Conservation (phyloP, 2,888 invertebrate genomes). For the Lamellibrachia satsuma region DNA sequence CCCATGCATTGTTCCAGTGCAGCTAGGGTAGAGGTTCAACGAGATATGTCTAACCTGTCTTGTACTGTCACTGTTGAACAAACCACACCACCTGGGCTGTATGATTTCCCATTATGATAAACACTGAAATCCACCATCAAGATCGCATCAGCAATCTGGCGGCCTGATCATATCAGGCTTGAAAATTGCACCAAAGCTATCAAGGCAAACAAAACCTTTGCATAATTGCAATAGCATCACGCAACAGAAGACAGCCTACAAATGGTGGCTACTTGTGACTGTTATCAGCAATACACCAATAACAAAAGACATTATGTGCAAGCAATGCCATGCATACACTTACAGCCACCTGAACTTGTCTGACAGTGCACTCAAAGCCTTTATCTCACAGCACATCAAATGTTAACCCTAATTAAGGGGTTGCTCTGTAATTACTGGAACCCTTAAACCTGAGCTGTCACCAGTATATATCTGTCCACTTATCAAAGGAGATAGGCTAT, state of each 20-base stretch:
- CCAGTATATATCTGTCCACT: not conserved
- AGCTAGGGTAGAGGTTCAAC: not conserved
- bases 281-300: not conserved
- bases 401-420: conserved; percentile 13
- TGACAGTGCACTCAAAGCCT: not conserved
- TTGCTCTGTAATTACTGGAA: not conserved
- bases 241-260: not conserved
- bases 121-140: not conserved
- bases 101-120: not conserved
- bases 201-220: not conserved
- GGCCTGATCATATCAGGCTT: not conserved
- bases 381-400: not conserved
- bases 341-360: not conserved
- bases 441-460: not conserved
- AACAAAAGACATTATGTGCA: not conserved
- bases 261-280: not conserved
- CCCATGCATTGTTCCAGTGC: not conserved
- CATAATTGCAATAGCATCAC: conserved; percentile 6
- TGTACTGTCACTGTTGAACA: not conserved
- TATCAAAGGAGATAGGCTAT: not conserved
- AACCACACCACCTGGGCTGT: not conserved
- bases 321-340: not conserved
- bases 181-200: not conserved
- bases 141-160: not conserved
- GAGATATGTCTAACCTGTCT: not conserved